phyloP scores from a whole-genome alignment of 2,113 vertebrate genomes.

The Embiotoca jacksoni region DNA sequence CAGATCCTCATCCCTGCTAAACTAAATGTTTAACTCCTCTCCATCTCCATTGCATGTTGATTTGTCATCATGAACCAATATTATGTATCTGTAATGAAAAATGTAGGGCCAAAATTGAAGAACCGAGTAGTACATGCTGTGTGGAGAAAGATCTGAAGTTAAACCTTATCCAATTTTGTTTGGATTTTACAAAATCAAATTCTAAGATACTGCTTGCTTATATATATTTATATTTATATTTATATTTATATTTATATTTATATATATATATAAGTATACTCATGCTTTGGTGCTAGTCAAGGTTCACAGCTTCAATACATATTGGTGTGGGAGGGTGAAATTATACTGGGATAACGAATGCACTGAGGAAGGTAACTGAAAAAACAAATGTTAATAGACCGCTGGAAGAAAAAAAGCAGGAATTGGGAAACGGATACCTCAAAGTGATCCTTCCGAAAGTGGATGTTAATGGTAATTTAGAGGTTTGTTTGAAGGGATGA shows the following conservation, averaged over 20 bases:
- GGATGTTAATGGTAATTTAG: slow-evolving; percentile 32
- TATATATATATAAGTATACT: too few relatives aligned
- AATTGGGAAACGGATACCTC: slow-evolving; percentile 44
- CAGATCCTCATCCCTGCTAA: not conserved
- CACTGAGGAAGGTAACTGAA: not conserved
- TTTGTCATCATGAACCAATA: slow-evolving; percentile 1
- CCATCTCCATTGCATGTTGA: too few relatives aligned
- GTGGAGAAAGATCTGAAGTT: too few relatives aligned
- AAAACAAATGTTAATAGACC: slow-evolving; percentile 13
- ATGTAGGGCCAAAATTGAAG: not conserved
- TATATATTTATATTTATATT: too few relatives aligned
- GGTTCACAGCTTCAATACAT: slow-evolving; percentile 82
- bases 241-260: too few relatives aligned
- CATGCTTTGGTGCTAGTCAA: slow-evolving; percentile 86
- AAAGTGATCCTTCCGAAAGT: slow-evolving; percentile 22
- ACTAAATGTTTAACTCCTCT: not conserved
- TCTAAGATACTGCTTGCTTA: not conserved
- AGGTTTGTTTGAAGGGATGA: not conserved
- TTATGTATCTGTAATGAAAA: not conserved
- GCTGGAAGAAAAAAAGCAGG: not conserved
- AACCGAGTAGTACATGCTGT: not conserved
- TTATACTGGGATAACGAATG: slow-evolving; percentile 88
- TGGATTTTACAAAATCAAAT: too few relatives aligned
- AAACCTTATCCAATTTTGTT: too few relatives aligned
- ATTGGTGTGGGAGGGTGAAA: slow-evolving; percentile 81